Base-by-base conservation (phyloP, 2,888 invertebrate genomes). In the Empis livida region DNA sequence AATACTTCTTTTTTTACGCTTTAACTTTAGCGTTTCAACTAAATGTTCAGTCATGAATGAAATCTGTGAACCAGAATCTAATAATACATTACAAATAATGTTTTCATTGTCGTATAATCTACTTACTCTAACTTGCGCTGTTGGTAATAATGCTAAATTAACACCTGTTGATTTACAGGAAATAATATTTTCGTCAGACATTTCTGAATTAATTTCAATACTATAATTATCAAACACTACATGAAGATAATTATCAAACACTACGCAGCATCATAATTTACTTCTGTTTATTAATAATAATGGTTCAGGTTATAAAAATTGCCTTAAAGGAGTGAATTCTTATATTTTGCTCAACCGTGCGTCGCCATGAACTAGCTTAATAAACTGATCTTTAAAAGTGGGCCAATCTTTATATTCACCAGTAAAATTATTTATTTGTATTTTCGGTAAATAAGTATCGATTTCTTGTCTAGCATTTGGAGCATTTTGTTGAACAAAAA, bases 381-480 rank as follows among this genome's bases (percentile, higher is more conserved):
- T 15, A n/a, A 47, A 47, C 27, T 35, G 32, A 9, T 44, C 41
- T n/a, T 41, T 40, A 20, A 45, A 42, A 2, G 45, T 35, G 8
- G 45, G 45, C 41, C 45, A 45, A 23, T 45, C 45, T 20, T 45
- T 41, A 8, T 42, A 42, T 42, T 42, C 42, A 30, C 42, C 42
- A 15, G 30, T 20, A 30, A 42, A 42, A 11, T 10, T 10, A 11
- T 42, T 31, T 20, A 42, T 42, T 27, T 27, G 27, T 5, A 42
- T 42, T 15, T 16, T 16, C 3, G 35, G 43, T 35, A 43, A 35
- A 35, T 35, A n/a, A n/a, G 35, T 35, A 35, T 35, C 35, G 3
- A 35, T 35, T 13, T 35, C n/a, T 35, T n/a, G 35, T 35, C 23
- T 27, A 27, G 23, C 2, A 27, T 6, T 27, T 27, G 23, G 23